phyloP scores from a whole-genome alignment of 2,888 invertebrate genomes.

The Pheosia gnoma region DNA sequence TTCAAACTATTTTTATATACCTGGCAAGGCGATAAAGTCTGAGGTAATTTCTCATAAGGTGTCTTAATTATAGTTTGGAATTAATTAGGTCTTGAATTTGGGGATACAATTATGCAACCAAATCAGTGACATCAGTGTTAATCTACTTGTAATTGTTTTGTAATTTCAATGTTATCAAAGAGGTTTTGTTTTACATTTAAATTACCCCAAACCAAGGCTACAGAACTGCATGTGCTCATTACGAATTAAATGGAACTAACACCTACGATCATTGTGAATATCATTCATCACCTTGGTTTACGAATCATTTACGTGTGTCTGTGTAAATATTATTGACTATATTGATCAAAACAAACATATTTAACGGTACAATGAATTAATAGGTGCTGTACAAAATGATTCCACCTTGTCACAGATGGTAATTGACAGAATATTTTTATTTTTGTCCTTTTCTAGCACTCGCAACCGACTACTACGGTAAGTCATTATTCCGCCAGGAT shows the following conservation, averaged over 20 bases:
- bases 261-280: constrained; percentile 60
- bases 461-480: constrained; percentile 99
- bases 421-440: constrained; percentile 73
- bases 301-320: constrained; percentile 33
- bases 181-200: background rate
- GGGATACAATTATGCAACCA: constrained; percentile 5
- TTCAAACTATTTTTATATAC: constrained; percentile 23
- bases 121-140: background rate
- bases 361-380: constrained; percentile 23
- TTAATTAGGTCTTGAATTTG: constrained; percentile 2
- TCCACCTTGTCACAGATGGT: constrained; percentile 37
- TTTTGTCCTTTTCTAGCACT: constrained; percentile 89
- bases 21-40: too few relatives aligned
- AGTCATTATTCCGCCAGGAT: constrained; percentile 91
- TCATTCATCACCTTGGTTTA: constrained; percentile 39
- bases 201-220: constrained; percentile 38
- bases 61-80: constrained; percentile 5
- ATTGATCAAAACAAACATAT: constrained; percentile 38
- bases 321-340: constrained; percentile 32
- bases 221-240: constrained; percentile 60
- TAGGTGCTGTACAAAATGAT: constrained; percentile 15
- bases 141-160: constrained; percentile 2
- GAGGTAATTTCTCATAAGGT: background rate
- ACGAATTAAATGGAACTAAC: constrained; percentile 44
- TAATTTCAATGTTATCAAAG: background rate